Percentiles rank a stretch among this genome's conserved stretches.
These are phyloP conservation scores for Hemichromis elongatus DNA, from an alignment of 2,113 vertebrate genomes.

Conservation along the genomic window DNA sequence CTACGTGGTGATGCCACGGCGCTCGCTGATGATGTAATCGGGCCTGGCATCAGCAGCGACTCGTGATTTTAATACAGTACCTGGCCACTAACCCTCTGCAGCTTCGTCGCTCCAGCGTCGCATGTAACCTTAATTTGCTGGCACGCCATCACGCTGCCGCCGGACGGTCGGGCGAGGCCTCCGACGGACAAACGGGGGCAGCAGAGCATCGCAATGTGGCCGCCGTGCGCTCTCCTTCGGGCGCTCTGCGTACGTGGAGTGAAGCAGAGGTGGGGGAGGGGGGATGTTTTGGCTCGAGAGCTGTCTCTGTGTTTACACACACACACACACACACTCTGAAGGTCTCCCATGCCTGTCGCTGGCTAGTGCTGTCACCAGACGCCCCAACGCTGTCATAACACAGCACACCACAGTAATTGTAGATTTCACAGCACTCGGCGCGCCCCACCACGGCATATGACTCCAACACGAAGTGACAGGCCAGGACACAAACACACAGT, in stretches of 20 bases:
- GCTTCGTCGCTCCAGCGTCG: conserved; percentile 4
- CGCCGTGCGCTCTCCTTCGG: not conserved
- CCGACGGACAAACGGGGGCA: conserved; percentile 42
- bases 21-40: not conserved
- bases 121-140: not conserved
- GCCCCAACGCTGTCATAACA: conserved; percentile 72
- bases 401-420: conserved; percentile 71
- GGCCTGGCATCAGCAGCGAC: not conserved
- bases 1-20: not conserved
- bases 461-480: conserved; percentile 58
- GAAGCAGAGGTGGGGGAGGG: not conserved
- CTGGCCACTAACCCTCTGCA: not conserved
- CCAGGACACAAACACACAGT: conserved; percentile 19
- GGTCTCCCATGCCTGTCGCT: conserved; percentile 47
- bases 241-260: not conserved
- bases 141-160: not conserved
- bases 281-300: conserved; percentile 33
- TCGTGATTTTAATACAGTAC: not conserved
- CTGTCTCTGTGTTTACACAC: conserved; percentile 65
- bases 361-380: conserved; percentile 60
- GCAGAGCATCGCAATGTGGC: conserved; percentile 12
- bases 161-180: not conserved
- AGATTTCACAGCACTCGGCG: conserved; percentile 67
- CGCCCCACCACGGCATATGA: conserved; percentile 38
- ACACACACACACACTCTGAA: conserved; percentile 1